These are phyloP conservation scores for Pocillopora meandrina DNA, from an alignment of 92 coral and sea anemone genomes.

Conservation along the genomic window DNA sequence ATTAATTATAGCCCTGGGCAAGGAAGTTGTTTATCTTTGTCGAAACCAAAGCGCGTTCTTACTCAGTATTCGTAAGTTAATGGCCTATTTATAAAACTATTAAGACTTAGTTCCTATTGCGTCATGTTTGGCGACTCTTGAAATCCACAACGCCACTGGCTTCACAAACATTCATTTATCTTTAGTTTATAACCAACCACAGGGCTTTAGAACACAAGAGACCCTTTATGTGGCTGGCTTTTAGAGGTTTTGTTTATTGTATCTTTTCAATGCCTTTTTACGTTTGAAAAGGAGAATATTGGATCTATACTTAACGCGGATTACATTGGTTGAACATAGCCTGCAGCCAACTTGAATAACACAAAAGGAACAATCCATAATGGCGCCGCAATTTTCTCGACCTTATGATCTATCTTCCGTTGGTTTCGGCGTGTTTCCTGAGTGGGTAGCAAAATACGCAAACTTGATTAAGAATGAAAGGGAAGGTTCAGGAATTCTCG, in stretches of 20 bases:
- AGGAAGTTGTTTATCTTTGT: slow-evolving; percentile 56
- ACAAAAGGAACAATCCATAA: slow-evolving; percentile 40
- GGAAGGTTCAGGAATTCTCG: slow-evolving; percentile 22
- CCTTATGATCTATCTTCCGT: slow-evolving; percentile 28
- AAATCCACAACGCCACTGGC: slow-evolving; percentile 8
- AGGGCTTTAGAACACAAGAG: slow-evolving; percentile 14
- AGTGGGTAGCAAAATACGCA: not conserved
- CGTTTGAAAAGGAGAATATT: slow-evolving; percentile 41
- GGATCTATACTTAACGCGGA: slow-evolving; percentile 36
- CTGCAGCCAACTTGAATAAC: slow-evolving; percentile 26
- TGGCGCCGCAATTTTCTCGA: slow-evolving; percentile 36
- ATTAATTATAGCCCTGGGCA: slow-evolving; percentile 81
- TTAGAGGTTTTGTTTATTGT: slow-evolving; percentile 45
- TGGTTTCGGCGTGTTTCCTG: slow-evolving; percentile 28
- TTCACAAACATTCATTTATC: not conserved
- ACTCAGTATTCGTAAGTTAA: slow-evolving; percentile 25
- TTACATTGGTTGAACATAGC: slow-evolving; percentile 32
- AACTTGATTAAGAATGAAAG: not conserved
- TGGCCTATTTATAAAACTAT: slow-evolving; percentile 35
- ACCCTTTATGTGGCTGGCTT: slow-evolving; percentile 22
- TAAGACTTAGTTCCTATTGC: slow-evolving; percentile 6
- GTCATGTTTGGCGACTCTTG: not conserved
- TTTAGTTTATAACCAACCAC: slow-evolving; percentile 2
- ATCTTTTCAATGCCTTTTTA: slow-evolving; percentile 40
- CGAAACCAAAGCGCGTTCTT: slow-evolving; percentile 29